Percentiles rank a stretch among this genome's conserved stretches.
phyloP scores from a whole-genome alignment of 1,140 invertebrate genomes.

The Lineus longissimus region DNA sequence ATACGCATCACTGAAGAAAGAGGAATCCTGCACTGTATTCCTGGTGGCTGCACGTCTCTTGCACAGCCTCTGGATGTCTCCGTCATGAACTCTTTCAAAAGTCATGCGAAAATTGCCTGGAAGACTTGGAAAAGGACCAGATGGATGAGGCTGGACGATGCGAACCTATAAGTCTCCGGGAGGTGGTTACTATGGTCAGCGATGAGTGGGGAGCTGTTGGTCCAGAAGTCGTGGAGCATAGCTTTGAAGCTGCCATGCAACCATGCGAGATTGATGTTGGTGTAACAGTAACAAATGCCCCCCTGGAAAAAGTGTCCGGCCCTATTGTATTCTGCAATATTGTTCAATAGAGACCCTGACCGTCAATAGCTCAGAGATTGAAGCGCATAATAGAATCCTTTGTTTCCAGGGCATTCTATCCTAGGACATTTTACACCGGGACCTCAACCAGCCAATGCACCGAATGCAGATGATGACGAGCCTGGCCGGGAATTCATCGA shows the following conservation, averaged over 20 bases:
- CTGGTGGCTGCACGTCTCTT: neutral
- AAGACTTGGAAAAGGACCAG: neutral
- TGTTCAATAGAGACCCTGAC: too few species aligned
- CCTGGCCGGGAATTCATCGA: too few species aligned
- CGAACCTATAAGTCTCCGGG: neutral
- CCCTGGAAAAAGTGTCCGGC: too few species aligned
- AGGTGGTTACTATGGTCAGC: neutral
- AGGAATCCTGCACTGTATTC: neutral
- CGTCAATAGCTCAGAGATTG: too few species aligned
- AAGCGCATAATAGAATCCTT: too few species aligned
- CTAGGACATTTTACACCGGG: too few species aligned
- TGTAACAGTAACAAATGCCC: too few species aligned
- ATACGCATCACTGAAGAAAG: neutral
- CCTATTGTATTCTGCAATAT: too few species aligned
- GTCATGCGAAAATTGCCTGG: neutral
- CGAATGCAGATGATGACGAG: neutral
- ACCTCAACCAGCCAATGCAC: neutral
- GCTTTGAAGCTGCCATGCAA: neutral
- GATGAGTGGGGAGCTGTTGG: neutral
- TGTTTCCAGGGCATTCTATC: too few species aligned
- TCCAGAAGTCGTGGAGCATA: too few species aligned
- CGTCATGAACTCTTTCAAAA: neutral
- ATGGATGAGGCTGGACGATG: neutral
- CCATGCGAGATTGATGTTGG: neutral
- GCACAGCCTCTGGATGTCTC: neutral